Evolutionary conservation across 2,888 invertebrate species (phyloP).

Genomic region (Mythimna lalbum): DNA sequence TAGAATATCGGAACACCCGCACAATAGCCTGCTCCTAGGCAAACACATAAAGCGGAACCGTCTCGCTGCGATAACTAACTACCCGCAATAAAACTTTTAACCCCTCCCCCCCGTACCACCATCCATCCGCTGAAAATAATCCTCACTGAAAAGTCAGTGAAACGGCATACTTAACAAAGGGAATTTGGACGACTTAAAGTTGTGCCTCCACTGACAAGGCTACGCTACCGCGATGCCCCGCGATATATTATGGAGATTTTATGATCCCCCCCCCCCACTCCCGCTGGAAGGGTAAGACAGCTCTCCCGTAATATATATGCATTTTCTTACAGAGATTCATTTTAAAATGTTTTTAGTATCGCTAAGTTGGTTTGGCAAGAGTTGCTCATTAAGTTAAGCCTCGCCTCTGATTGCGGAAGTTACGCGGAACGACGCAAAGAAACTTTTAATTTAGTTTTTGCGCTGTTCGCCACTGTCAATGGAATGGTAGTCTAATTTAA

Average conservation of each 20-base stretch:
- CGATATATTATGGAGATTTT: constrained; percentile 59
- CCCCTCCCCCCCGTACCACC: constrained; percentile 13
- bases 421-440: constrained; percentile 46
- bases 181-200: constrained; percentile 62
- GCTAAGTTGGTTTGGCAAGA: constrained; percentile 54
- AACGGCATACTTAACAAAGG: constrained; percentile 66
- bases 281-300: constrained; percentile 24
- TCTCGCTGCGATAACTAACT: constrained; percentile 61
- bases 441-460: constrained; percentile 63
- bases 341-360: constrained; percentile 60
- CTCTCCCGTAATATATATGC: constrained; percentile 58
- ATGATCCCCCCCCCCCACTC: constrained; percentile 29
- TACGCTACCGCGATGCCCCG: constrained; percentile 49
- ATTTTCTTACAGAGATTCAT: constrained; percentile 59
- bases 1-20: constrained; percentile 34
- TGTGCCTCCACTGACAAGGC: constrained; percentile 51
- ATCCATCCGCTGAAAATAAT: constrained; percentile 62
- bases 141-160: constrained; percentile 63
- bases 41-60: constrained; percentile 57
- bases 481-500: constrained; percentile 55
- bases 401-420: constrained; percentile 61
- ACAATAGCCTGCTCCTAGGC: constrained; percentile 52
- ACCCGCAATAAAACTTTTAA: constrained; percentile 61
- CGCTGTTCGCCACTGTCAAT: constrained; percentile 40
- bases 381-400: constrained; percentile 61